Base-by-base conservation (phyloP, 1,140 invertebrate species). In the Drosophila carrolli region DNA sequence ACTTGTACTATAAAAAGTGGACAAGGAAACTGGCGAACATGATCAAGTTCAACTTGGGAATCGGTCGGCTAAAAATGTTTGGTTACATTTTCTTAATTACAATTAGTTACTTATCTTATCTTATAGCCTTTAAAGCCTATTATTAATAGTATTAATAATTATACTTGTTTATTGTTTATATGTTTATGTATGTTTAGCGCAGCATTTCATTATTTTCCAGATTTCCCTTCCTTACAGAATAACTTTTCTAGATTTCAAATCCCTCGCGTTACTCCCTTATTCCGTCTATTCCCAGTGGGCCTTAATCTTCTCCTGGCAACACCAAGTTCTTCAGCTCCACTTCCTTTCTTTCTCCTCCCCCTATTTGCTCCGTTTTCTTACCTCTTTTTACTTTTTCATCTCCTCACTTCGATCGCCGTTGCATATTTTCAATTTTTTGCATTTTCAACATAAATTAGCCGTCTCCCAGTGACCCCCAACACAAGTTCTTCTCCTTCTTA, bases 381-480 rank as follows among this genome's bases (percentile, higher is more conserved):
- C 14, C 13, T 32, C 27, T 68, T 71, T 54, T 48, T 56, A 29
- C 35, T 71, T 70, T 40, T 51, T n/a, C 10, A 29, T 35, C 16
- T 44, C 23, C 14, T 44, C 48, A 5, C 63, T 11, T 55, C 32
- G 47, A 68, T 68, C 41, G 63, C 67, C 65, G 67, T 71, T 70
- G 65, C 65, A 71, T 71, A 71, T 71, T 71, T 71, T 41, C 37
- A 41, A 48, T 71, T 58, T 71, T 71, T 58, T 71, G 44, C 66
- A 71, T 57, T 72, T 71, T 55, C 40, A 71, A 71, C 68, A 72
- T 71, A 72, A 71, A 72, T 72, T 72, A 72, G 48, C 66, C 65
- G 65, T 71, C 68, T 71, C 66, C 68, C 68, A 72, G 68, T 71
- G 65, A 71, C 67, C 67, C 67, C 67, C 67, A 71, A 71, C 65